Evolutionary conservation across 2,888 invertebrate genomes (phyloP), one percentile per base, ranked within the genome.

Genomic region (Eristalis arbustorum): DNA sequence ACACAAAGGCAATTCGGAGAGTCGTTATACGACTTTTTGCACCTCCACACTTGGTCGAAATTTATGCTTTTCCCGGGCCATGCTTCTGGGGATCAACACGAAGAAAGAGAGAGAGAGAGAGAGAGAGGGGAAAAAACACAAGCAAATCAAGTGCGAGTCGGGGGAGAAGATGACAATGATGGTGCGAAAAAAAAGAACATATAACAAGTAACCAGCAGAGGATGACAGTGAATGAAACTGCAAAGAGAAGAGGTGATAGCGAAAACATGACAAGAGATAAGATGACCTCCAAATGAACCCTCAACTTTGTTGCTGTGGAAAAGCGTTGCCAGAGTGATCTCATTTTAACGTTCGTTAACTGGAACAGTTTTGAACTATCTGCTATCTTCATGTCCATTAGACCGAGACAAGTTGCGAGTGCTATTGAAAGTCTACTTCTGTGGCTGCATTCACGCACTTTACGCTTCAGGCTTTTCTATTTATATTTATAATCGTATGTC

Each of bases 1-100:
- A 71, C 37, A 72, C 62, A 61, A 72, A 76, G 69, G 68, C 63
- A 69, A 73, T 73, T 69, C 56, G 66, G 69, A 82, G 77, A 77
- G 85, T 78, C 34, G 85, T 78, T 77, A 73, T 78, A 82, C 85
- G 64, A 63, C 77, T 85, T 82, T 73, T 79, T 77, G 74, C 77
- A 82, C 84, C 81, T 82, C 77, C 73, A 56, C 81, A 73, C 64
- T 69, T 42, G 42, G 40, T 73, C 68, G 56, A 82, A 74, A 77
- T 72, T 72, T 63, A 80, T 76, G 80, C 81, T 81, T 84, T 84
- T 68, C 76, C 72, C 68, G 49, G 72, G 37, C 72, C 75, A 83
- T 68, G 72, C 72, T 81, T 42, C 62, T 76, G 59, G 49, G 37
- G 18, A 18, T 18, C 18, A 18, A 49, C 18, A 18, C 18, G 49